A percentile compares a stretch with the other conserved stretches of the same genome.
Conservation (phyloP, 2,113 vertebrate species). For the Xenotilapia flavipinnis region DNA sequence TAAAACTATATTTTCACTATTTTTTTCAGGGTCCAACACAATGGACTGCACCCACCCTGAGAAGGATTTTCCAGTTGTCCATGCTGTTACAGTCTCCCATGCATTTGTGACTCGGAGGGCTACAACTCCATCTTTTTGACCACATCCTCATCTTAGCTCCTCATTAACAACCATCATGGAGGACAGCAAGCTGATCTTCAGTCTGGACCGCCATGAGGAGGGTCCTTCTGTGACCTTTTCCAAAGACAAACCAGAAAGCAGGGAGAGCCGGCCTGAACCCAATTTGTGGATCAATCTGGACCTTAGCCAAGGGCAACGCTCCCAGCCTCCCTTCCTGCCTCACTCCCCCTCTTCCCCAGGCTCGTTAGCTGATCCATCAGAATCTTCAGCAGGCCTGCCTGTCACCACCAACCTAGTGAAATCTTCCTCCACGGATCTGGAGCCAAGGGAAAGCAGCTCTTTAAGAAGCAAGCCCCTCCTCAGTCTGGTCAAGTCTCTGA, state of each 20-base stretch:
- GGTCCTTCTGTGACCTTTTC: constrained; percentile 48
- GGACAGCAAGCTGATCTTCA: constrained; percentile 59
- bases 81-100: neutral
- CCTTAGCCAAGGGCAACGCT: constrained; percentile 15
- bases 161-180: constrained; percentile 35
- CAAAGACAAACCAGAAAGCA: constrained; percentile 38
- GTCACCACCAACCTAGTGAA: constrained; percentile 77
- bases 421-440: constrained; percentile 84
- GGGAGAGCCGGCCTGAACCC: constrained; percentile 1
- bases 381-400: constrained; percentile 31
- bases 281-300: constrained; percentile 40
- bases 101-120: neutral
- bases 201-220: constrained; percentile 45
- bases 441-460: constrained; percentile 76
- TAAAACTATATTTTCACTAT: neutral
- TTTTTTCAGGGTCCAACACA: constrained; percentile 1
- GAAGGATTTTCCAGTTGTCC: neutral
- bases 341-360: constrained; percentile 57
- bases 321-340: constrained; percentile 11
- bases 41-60: neutral
- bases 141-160: neutral
- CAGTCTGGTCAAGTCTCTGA: constrained; percentile 73
- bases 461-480: constrained; percentile 64
- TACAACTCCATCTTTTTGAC: neutral
- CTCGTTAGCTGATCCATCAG: constrained; percentile 62